Evolutionary conservation across 2,113 vertebrate species (phyloP).

Genomic region (Entomyzon cyanotis): DNA sequence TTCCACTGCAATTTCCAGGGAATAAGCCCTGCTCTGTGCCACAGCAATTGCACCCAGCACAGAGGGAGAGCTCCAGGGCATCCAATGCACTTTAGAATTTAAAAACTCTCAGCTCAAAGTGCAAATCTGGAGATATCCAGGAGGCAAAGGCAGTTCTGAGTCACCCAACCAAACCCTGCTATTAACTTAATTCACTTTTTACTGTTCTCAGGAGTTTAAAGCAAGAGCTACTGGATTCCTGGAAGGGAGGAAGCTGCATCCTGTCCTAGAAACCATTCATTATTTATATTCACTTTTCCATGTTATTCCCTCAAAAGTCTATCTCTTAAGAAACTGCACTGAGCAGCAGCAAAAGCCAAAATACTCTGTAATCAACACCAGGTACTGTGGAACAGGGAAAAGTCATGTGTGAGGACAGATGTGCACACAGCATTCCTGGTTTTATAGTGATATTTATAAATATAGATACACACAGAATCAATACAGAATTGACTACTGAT

Average conservation of each 20-base stretch:
- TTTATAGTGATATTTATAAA: background rate
- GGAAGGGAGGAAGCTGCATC: background rate
- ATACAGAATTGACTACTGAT: too few species aligned
- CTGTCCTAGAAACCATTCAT: background rate
- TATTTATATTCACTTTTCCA: background rate
- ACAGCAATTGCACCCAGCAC: fast-evolving
- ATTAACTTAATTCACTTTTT: background rate
- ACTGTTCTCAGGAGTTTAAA: background rate
- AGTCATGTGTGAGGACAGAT: too few species aligned
- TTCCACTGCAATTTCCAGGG: background rate
- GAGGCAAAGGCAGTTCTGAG: background rate
- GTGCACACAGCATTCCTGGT: background rate
- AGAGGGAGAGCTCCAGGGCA: background rate
- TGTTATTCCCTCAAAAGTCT: background rate
- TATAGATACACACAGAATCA: background rate
- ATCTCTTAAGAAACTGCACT: background rate
- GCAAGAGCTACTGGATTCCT: background rate
- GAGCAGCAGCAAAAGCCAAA: background rate
- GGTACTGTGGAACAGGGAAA: background rate
- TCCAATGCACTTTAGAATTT: fast-evolving
- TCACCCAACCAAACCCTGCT: background rate
- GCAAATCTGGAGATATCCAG: too few species aligned
- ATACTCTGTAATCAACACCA: background rate
- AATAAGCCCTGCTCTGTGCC: background rate
- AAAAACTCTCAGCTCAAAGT: background rate